Evolutionary conservation across 2,113 vertebrate genomes (phyloP).

Genomic region (Marmota flaviventris): DNA sequence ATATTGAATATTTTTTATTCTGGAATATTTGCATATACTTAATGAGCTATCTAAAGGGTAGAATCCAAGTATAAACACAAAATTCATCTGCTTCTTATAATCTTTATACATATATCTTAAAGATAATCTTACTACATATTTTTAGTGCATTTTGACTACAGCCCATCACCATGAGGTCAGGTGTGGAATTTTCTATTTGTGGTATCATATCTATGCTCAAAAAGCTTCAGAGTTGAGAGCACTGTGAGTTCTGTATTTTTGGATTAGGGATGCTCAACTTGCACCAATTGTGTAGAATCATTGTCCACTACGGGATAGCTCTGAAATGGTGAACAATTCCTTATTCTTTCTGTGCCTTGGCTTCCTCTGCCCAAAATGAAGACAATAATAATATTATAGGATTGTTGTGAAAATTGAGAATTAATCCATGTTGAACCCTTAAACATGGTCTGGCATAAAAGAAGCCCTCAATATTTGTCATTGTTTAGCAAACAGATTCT

Average conservation of each 20-base stretch:
- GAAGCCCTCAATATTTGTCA: not conserved
- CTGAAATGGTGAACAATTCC: not conserved
- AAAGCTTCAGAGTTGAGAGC: not conserved
- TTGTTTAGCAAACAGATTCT: not conserved
- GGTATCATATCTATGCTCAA: not conserved
- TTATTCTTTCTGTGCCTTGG: not conserved
- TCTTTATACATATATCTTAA: not conserved
- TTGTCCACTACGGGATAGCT: not conserved
- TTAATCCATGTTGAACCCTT: not conserved
- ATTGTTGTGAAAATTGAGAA: not conserved
- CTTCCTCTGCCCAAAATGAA: not conserved
- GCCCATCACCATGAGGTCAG: too few relatives aligned
- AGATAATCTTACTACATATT: not conserved
- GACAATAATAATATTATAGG: rapidly evolving
- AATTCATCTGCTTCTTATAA: not conserved
- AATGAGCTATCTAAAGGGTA: not conserved
- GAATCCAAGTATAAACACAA: not conserved
- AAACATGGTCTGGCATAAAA: not conserved
- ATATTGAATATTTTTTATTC: not conserved
- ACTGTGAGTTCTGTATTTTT: not conserved
- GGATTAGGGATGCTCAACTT: not conserved
- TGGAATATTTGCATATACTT: not conserved
- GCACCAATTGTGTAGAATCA: too few relatives aligned
- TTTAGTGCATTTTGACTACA: not conserved
- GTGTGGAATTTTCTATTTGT: not conserved